These are phyloP conservation scores for Chironomus tentans DNA, from an alignment of 2,888 invertebrate species.

Conservation along the genomic window DNA sequence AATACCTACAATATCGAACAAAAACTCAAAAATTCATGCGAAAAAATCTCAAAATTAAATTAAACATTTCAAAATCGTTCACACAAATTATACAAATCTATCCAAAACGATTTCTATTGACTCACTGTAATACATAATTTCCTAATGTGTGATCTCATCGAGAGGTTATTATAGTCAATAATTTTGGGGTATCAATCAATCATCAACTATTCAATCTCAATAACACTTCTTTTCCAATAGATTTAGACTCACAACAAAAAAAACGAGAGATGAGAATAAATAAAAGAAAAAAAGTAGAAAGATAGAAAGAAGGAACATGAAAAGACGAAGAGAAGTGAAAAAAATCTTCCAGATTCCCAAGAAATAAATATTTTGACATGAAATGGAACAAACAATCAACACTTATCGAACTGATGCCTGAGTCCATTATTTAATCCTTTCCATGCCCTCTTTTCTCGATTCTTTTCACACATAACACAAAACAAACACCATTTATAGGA, in stretches of 20 bases:
- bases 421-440: conserved; percentile 24
- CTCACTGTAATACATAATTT: background rate
- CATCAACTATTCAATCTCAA: background rate
- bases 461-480: background rate
- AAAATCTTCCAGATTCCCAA: background rate
- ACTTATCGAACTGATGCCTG: conserved; percentile 12
- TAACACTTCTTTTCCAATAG: background rate
- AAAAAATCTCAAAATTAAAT: background rate
- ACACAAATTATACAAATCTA: background rate
- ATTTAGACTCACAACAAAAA: background rate
- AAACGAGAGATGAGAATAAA: background rate
- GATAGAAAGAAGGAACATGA: background rate
- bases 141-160: background rate
- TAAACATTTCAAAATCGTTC: background rate
- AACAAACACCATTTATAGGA: background rate
- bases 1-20: too few relatives aligned
- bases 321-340: background rate
- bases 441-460: background rate
- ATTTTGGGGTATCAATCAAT: conserved; percentile 20
- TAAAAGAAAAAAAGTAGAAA: background rate
- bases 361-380: conserved; percentile 25
- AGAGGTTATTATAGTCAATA: conserved; percentile 5
- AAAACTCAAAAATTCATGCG: too few relatives aligned
- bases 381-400: conserved; percentile 26
- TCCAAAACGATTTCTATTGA: background rate